phyloP scores from a whole-genome alignment of 2,113 vertebrate genomes.

The Corythoichthys haematopterus region DNA sequence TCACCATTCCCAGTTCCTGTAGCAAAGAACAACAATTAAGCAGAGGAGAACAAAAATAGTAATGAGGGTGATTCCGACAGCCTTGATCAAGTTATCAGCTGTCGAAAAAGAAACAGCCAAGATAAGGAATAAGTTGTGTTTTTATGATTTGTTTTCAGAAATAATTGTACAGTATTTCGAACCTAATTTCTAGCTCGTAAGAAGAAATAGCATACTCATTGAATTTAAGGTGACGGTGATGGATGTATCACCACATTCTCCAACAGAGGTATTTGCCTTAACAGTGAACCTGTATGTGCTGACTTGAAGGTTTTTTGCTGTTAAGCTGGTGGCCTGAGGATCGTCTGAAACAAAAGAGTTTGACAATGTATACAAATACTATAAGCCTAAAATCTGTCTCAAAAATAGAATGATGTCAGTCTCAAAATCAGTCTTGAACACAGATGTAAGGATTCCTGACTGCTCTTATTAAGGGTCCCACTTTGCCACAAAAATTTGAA shows the following conservation, averaged over 20 bases:
- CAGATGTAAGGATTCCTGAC: too few species aligned
- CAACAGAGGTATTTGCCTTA: conserved; percentile 45
- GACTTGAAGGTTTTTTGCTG: conserved; percentile 20
- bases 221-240: neutral
- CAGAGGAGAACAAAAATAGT: conserved; percentile 10
- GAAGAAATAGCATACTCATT: conserved; percentile 18
- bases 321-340: conserved; percentile 28
- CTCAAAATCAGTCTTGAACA: too few species aligned
- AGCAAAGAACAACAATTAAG: conserved; percentile 32
- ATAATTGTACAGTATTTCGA: neutral
- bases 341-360: conserved; percentile 10
- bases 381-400: neutral
- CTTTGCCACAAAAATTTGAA: too few species aligned
- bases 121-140: neutral
- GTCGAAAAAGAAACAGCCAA: conserved; percentile 1
- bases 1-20: conserved; percentile 48
- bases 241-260: conserved; percentile 15
- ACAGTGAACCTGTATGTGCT: conserved; percentile 41
- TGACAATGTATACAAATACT: neutral
- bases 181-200: neutral
- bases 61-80: conserved; percentile 12
- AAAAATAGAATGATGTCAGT: too few species aligned
- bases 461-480: too few species aligned
- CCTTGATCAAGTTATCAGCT: conserved; percentile 30
- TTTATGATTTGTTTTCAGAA: neutral